Base-by-base conservation (phyloP, 2,113 vertebrate genomes). In the Serinus canaria region DNA sequence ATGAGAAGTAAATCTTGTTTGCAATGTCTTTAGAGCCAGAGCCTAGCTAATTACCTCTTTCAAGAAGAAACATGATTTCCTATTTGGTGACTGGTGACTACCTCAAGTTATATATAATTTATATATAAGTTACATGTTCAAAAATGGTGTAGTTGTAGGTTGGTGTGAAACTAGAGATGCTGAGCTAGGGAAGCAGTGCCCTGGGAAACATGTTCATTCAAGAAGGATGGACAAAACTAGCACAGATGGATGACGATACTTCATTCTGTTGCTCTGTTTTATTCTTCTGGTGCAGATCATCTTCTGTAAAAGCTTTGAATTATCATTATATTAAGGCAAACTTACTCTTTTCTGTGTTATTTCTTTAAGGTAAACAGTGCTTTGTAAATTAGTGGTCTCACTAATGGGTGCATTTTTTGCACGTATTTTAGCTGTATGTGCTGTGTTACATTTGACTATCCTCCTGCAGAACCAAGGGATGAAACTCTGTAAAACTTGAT, bases 11-110 rank as follows among this genome's bases (percentile, higher is more conserved):
- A 39, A 84, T 92, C 89, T 94, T n/a, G 10, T 83, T 87, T 86
- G 58, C 78, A 59, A 37, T 5, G 6, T 83, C 64, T 75, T 94
- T 77, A 89, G 52, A 80, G 56, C 64, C 82, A 94, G 90, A 87
- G 72, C 67, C 80, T 75, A 77, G 84, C 68, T 96, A 93, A 93
- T 96, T 87, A 44, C 39, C 85, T 59, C 83, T 95, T 94, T 75
- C 10, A 23, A 58, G 96, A 95, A 97, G 93, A 92, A 92, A 46
- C 64, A 30, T 15, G 15, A 28, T 43, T 90, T 93, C 92, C 74
- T 93, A 0, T 89, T 94, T 95, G 87, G 69, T 92, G 59, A 83
- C 59, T 78, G 91, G 82, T 92, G 87, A 80, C 52, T 68, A 43
- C 79, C 43, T 73, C 68, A 77, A 73, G 68, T 86, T 92, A 49